phyloP scores from a whole-genome alignment of 2,888 invertebrate genomes.

The Copidosoma aretas region DNA sequence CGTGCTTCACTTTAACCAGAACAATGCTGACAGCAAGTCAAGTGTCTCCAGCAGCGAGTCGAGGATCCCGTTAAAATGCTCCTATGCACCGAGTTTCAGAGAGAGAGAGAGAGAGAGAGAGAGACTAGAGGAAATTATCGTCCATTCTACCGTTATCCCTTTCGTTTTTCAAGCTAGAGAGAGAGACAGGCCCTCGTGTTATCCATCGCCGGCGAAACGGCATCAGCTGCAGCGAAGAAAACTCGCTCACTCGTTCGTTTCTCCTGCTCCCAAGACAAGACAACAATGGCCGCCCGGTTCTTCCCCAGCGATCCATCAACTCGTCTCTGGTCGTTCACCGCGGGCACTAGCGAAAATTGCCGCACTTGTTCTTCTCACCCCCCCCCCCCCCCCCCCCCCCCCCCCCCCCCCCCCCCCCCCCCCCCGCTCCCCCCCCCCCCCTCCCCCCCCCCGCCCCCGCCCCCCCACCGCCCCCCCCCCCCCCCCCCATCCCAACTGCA shows the following conservation, averaged over 20 bases:
- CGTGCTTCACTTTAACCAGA: no score
- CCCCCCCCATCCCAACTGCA: no score
- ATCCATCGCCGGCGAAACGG: slow-evolving; percentile 20
- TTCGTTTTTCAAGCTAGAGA: slow-evolving; percentile 1
- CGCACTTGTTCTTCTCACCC: slow-evolving; percentile 11
- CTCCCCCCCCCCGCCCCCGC: background rate
- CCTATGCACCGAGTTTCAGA: background rate
- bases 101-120: background rate
- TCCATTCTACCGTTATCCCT: background rate
- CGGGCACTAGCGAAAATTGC: slow-evolving; percentile 27
- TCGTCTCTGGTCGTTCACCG: slow-evolving; percentile 17
- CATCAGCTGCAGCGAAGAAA: slow-evolving; percentile 30
- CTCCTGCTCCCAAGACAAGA: background rate
- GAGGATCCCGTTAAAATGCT: background rate
- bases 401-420: background rate
- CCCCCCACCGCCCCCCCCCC: background rate
- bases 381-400: background rate
- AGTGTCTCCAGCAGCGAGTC: background rate
- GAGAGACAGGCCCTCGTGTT: background rate
- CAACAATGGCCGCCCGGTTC: background rate
- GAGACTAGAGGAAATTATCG: background rate
- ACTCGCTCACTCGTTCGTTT: background rate
- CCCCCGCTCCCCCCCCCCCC: background rate
- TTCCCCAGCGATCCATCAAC: slow-evolving; percentile 34
- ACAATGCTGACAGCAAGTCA: no score